Evolutionary conservation across 2,113 vertebrate genomes (phyloP).

Genomic region (Tilapia sparmanii): DNA sequence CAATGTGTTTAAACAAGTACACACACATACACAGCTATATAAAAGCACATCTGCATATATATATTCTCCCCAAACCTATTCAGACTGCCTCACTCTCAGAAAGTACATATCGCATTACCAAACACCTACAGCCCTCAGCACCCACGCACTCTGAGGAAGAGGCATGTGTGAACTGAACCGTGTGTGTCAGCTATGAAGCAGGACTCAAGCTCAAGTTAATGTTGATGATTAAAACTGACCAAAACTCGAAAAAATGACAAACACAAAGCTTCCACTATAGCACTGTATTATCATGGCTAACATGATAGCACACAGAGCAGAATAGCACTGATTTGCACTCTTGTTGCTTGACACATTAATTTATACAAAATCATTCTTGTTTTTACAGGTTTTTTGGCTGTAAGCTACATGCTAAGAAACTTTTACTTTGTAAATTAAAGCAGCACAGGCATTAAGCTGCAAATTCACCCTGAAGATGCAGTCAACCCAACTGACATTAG

Average conservation of each 20-base stretch:
- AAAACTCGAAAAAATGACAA: not conserved
- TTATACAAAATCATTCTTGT: not conserved
- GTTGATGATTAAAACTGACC: not conserved
- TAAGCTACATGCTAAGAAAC: not conserved
- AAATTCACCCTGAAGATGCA: not conserved
- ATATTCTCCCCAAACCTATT: not conserved
- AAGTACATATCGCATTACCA: not conserved
- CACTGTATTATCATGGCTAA: not conserved
- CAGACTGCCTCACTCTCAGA: not conserved
- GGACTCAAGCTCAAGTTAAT: not conserved
- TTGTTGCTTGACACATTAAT: not conserved
- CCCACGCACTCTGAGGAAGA: not conserved
- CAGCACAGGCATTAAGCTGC: not conserved
- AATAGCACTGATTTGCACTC: not conserved
- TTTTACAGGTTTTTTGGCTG: not conserved
- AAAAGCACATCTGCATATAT: not conserved
- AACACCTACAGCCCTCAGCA: not conserved
- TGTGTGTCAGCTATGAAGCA: not conserved
- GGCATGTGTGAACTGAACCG: not conserved
- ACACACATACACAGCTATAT: not conserved
- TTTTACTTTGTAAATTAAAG: not conserved
- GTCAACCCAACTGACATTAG: not conserved
- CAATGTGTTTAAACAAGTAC: not conserved
- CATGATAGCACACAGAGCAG: not conserved
- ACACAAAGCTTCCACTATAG: not conserved